Conservation (phyloP, 2,888 invertebrate species). For the Slavum lentiscoides region DNA sequence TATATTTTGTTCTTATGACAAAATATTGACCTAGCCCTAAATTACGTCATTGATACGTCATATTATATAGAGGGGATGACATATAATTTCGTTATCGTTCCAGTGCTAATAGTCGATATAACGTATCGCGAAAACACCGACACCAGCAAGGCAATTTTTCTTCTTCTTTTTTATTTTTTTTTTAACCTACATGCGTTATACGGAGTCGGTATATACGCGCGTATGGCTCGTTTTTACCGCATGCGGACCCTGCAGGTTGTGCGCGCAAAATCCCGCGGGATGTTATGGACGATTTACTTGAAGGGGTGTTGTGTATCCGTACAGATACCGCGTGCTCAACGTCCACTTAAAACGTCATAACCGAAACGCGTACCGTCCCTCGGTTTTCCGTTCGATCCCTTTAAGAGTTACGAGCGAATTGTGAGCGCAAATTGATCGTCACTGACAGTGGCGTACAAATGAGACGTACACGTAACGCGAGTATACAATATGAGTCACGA, state of each 20-base stretch:
- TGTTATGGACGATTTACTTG: background rate
- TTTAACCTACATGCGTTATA: background rate
- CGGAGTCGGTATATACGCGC: no score
- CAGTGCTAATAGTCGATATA: background rate
- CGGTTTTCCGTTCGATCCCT: background rate
- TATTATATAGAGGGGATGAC: no score
- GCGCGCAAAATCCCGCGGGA: background rate
- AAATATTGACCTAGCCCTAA: no score
- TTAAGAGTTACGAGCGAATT: background rate
- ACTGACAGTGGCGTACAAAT: no score
- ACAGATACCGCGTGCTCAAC: background rate
- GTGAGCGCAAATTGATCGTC: no score
- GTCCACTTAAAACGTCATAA: background rate
- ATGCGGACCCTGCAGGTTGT: background rate
- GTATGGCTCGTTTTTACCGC: no score
- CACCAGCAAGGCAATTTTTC: background rate
- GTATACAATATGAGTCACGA: no score
- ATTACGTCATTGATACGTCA: no score
- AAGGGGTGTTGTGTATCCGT: background rate
- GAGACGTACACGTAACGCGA: no score
- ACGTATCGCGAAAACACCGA: background rate
- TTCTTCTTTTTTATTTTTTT: background rate
- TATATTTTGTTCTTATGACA: no score
- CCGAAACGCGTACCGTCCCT: background rate
- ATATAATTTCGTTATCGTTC: background rate